phyloP scores from a whole-genome alignment of 2,888 invertebrate species.

The Eumerus sabulonum region DNA sequence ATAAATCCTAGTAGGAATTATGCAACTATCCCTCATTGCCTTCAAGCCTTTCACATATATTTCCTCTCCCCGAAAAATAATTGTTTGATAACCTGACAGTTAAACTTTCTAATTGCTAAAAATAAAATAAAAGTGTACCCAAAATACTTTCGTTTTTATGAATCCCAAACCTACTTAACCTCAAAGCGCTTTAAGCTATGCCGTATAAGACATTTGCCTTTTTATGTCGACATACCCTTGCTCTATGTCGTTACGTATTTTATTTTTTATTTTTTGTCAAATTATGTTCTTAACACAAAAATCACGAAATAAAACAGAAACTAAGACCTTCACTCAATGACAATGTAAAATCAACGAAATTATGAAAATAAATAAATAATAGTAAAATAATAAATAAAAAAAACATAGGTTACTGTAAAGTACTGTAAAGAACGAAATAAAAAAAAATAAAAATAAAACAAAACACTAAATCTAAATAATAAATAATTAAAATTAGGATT shows the following conservation, averaged over 20 bases:
- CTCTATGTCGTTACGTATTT: no score
- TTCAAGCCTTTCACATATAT: no score
- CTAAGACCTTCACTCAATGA: constrained; percentile 65
- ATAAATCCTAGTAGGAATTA: no score
- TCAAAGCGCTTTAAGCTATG: no score
- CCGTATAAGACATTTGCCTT: no score
- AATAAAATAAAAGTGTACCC: constrained; percentile 10
- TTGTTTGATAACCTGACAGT: no score
- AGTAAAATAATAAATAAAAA: no score
- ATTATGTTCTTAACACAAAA: constrained; percentile 55
- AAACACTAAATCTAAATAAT: constrained; percentile 33
- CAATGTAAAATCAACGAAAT: constrained; percentile 68
- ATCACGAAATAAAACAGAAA: constrained; percentile 43
- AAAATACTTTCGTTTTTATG: no score
- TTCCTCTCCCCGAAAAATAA: constrained; percentile 26
- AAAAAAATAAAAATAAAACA: constrained; percentile 29
- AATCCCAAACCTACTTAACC: no score
- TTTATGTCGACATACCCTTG: no score
- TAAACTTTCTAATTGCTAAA: no score
- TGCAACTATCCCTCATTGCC: no score
- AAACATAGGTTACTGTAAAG: constrained; percentile 47
- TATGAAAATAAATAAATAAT: constrained; percentile 39
- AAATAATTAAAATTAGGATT: constrained; percentile 40
- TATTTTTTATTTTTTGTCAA: constrained; percentile 31
- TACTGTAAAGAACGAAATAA: constrained; percentile 39